These are phyloP conservation scores for Oxytorus armatus DNA, from an alignment of 2,888 invertebrate species.

Conservation along the genomic window DNA sequence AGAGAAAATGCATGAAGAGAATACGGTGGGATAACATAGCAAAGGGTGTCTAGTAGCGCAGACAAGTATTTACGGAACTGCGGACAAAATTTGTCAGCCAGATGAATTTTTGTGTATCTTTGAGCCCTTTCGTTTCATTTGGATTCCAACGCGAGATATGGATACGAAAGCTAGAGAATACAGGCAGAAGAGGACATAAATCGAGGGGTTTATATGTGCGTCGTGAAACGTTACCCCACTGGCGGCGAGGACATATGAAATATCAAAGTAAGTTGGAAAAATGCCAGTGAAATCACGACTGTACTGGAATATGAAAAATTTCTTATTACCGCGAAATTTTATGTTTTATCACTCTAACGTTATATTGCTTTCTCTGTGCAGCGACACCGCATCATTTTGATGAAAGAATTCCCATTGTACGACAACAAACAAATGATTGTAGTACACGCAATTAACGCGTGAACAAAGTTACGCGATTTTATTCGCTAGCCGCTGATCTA, in stretches of 20 bases:
- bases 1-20: neutral
- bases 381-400: too few relatives aligned
- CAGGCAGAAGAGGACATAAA: slow-evolving; percentile 26
- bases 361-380: too few relatives aligned
- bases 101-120: slow-evolving; percentile 24
- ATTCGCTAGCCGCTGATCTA: too few relatives aligned
- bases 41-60: neutral
- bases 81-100: slow-evolving; percentile 21
- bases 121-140: slow-evolving; percentile 10
- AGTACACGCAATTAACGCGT: too few relatives aligned
- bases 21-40: neutral
- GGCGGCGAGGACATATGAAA: neutral
- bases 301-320: neutral
- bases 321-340: neutral
- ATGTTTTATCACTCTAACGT: neutral
- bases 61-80: neutral
- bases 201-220: slow-evolving; percentile 22
- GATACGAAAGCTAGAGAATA: slow-evolving; percentile 3
- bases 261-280: slow-evolving; percentile 27
- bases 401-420: too few relatives aligned
- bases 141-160: slow-evolving; percentile 8
- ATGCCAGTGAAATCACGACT: slow-evolving; percentile 3
- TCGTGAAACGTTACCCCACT: neutral
- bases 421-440: too few relatives aligned
- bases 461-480: too few relatives aligned